Evolutionary conservation across 1,140 invertebrate genomes (phyloP).

Genomic region (Cherax destructor): DNA sequence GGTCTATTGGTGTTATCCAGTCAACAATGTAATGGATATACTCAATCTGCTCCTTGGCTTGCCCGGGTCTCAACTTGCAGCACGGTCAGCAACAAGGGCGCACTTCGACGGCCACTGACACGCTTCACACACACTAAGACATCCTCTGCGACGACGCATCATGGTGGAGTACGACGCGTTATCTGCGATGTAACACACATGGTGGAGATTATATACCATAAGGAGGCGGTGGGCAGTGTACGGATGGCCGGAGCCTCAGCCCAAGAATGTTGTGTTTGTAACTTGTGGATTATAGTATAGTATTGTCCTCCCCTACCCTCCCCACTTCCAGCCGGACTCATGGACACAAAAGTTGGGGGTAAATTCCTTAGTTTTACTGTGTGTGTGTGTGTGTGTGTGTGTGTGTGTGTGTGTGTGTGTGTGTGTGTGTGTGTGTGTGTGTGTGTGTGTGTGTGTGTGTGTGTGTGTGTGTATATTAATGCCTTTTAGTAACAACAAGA

Average conservation of each 20-base stretch:
- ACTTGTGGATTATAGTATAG: neutral
- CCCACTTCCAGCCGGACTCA: neutral
- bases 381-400: too few species aligned
- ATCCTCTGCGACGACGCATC: too few species aligned
- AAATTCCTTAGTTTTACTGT: neutral
- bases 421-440: too few species aligned
- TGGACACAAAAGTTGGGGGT: too few species aligned
- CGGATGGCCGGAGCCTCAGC: neutral
- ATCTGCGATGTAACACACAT: too few species aligned
- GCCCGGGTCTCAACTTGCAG: too few species aligned
- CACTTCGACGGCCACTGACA: too few species aligned
- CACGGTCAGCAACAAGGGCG: too few species aligned
- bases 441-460: slow-evolving; percentile 3
- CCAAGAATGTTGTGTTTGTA: neutral
- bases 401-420: too few species aligned
- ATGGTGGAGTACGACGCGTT: too few species aligned
- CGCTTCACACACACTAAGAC: too few species aligned
- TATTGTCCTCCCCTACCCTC: neutral
- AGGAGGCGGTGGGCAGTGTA: neutral
- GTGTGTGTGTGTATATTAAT: slow-evolving; percentile 7
- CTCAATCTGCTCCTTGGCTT: neutral
- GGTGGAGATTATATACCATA: neutral
- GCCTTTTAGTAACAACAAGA: too few species aligned
- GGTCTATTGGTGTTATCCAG: slow-evolving; percentile 34
- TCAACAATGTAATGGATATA: slow-evolving; percentile 63